Evolutionary conservation across 2,797 vertebrate genomes (phyloP).

Genomic region (Columba guinea): DNA sequence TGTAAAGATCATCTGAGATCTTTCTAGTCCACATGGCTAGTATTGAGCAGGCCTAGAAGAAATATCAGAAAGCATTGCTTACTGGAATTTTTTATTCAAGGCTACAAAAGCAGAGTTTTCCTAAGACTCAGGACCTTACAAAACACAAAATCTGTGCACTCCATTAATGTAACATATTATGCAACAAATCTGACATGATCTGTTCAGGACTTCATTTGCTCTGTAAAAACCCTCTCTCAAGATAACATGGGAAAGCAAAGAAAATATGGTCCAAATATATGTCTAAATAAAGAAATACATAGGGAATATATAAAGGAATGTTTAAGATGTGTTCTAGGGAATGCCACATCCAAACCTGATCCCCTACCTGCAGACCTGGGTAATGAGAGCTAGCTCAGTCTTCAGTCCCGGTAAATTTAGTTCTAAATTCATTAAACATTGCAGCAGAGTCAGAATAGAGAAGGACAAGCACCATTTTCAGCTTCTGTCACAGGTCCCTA

Average conservation of each 20-base stretch:
- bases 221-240: background rate
- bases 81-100: background rate
- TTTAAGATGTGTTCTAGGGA: background rate
- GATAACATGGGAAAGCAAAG: background rate
- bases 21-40: rapidly evolving
- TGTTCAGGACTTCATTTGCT: background rate
- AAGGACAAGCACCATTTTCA: background rate
- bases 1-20: background rate
- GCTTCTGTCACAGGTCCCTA: background rate
- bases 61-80: background rate
- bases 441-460: background rate
- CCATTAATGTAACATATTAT: background rate
- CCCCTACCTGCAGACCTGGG: background rate
- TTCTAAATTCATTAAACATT: background rate
- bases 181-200: background rate
- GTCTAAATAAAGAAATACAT: background rate
- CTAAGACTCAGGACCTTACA: background rate
- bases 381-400: background rate
- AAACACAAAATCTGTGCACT: background rate
- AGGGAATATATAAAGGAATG: background rate
- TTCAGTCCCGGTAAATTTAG: background rate
- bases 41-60: background rate
- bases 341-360: background rate
- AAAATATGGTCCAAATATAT: background rate
- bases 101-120: background rate